Percentiles rank a stretch among this genome's conserved stretches.
phyloP scores from a whole-genome alignment of 2,113 vertebrate genomes.

The Chaetodon auriga region DNA sequence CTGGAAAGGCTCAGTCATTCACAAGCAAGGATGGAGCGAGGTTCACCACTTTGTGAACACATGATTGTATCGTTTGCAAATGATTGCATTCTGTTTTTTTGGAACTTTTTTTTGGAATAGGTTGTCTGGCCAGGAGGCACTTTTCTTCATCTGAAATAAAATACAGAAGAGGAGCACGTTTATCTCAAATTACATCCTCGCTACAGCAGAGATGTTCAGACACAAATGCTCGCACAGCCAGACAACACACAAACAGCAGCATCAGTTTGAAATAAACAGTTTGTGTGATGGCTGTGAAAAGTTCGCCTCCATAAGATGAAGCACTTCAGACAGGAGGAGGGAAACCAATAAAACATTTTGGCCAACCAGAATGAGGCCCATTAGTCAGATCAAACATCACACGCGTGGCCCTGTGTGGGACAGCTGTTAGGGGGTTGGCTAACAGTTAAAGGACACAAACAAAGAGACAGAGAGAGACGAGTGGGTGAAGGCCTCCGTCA shows the following conservation, averaged over 20 bases:
- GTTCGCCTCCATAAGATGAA: constrained; percentile 3
- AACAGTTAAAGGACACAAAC: constrained; percentile 29
- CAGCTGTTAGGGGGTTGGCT: not conserved
- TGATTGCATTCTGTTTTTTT: too few relatives aligned
- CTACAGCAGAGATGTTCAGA: not conserved
- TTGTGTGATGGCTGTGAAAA: not conserved
- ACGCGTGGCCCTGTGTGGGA: not conserved
- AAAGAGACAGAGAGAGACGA: constrained; percentile 22
- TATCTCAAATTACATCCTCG: not conserved
- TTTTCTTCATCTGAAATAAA: not conserved
- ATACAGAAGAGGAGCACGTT: not conserved
- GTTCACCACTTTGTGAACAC: too few relatives aligned
- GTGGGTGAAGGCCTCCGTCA: constrained; percentile 13
- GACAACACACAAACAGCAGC: not conserved
- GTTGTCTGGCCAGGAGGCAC: not conserved
- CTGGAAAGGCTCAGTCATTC: too few relatives aligned
- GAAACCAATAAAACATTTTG: constrained; percentile 16
- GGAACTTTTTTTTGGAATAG: too few relatives aligned
- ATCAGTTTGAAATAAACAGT: not conserved
- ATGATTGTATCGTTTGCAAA: too few relatives aligned
- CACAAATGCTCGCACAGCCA: not conserved
- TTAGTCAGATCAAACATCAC: constrained; percentile 18
- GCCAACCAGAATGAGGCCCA: constrained; percentile 22
- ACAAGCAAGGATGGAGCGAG: too few relatives aligned
- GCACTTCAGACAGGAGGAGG: constrained; percentile 8